Percentiles rank a stretch among this genome's conserved stretches.
These are phyloP conservation scores for Chrysochloris asiatica DNA, from an alignment of 2,113 vertebrate species.

Conservation along the genomic window DNA sequence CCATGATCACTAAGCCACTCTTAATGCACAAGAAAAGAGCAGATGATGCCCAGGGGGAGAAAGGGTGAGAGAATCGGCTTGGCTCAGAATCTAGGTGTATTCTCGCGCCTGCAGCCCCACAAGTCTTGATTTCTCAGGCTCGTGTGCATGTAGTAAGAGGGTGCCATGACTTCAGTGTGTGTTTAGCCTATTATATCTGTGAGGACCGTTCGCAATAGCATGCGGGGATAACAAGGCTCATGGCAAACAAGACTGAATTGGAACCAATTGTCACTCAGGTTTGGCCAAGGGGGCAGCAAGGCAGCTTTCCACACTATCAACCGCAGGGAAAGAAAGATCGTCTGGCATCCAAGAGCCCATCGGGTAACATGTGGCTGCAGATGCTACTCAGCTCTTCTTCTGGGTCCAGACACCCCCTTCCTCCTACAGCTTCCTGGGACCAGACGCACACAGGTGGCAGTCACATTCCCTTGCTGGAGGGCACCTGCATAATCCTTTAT, in stretches of 20 bases:
- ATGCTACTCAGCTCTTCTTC: constrained; percentile 75
- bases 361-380: constrained; percentile 69
- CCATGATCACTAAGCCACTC: constrained; percentile 72
- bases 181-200: constrained; percentile 71
- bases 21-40: constrained; percentile 67
- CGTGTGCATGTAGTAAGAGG: constrained; percentile 58
- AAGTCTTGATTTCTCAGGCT: constrained; percentile 48
- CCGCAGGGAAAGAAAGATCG: constrained; percentile 53
- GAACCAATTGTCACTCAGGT: constrained; percentile 67
- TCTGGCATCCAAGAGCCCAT: constrained; percentile 44
- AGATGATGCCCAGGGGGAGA: constrained; percentile 49
- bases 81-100: constrained; percentile 63
- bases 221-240: constrained; percentile 66
- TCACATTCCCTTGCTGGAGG: constrained; percentile 67
- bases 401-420: constrained; percentile 28
- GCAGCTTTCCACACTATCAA: constrained; percentile 62
- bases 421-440: constrained; percentile 75
- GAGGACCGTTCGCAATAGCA: constrained; percentile 61
- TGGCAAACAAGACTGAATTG: constrained; percentile 69
- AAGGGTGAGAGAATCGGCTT: constrained; percentile 52
- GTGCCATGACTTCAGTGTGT: constrained; percentile 75
- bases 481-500: constrained; percentile 68
- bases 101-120: constrained; percentile 61
- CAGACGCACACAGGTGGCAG: constrained; percentile 81
- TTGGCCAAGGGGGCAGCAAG: constrained; percentile 65